A percentile compares a stretch with the other conserved stretches of the same genome.
Evolutionary conservation across 2,113 vertebrate genomes (phyloP).

Genomic region (Myrmophylax atrothorax): DNA sequence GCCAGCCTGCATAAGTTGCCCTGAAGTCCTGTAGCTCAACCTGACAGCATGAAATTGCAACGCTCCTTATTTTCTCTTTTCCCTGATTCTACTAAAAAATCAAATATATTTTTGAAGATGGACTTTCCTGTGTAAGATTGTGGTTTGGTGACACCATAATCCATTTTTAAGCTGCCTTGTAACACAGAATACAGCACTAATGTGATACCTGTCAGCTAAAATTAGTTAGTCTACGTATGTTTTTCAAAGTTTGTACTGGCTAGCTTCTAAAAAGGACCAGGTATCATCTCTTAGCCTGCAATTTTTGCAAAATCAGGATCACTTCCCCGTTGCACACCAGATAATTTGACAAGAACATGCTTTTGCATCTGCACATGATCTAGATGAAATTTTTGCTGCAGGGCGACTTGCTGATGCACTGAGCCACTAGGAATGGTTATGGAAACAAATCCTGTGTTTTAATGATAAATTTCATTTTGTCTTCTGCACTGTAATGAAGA

Average conservation of each 20-base stretch:
- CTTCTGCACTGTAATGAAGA: neutral
- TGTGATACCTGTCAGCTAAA: neutral
- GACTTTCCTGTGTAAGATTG: neutral
- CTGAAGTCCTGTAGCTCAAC: neutral
- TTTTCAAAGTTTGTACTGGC: neutral
- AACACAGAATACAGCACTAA: neutral
- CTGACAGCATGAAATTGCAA: neutral
- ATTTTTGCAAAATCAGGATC: neutral
- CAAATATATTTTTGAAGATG: neutral
- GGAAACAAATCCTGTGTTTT: neutral
- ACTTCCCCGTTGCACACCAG: neutral
- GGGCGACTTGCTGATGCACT: neutral
- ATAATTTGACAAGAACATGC: neutral
- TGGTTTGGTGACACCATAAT: neutral
- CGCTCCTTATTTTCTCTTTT: neutral
- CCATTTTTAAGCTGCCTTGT: neutral
- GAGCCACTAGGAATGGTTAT: neutral
- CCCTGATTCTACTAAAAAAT: neutral
- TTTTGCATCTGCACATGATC: neutral
- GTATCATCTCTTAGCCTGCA: neutral
- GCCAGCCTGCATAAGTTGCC: neutral
- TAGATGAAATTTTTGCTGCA: neutral
- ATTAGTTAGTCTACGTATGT: neutral
- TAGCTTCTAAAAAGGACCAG: neutral
- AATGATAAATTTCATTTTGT: neutral